Evolutionary conservation across 1,140 invertebrate genomes (phyloP).

Genomic region (Drosophila pallidifrons): DNA sequence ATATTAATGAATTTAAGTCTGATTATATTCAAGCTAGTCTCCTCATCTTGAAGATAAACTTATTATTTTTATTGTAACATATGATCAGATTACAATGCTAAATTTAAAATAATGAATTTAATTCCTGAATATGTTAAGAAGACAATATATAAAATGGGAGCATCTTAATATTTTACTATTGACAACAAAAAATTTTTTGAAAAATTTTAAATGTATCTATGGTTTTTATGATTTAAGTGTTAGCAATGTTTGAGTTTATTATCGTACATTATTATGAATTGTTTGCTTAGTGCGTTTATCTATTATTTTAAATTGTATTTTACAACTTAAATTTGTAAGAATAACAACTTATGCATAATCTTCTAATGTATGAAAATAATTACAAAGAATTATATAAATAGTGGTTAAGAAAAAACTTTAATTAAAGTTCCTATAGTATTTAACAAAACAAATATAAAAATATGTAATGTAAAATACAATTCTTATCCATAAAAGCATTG

Average conservation of each 20-base stretch:
- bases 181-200: neutral
- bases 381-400: slow-evolving; percentile 18
- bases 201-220: neutral
- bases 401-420: slow-evolving; percentile 52
- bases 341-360: neutral
- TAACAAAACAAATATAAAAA: slow-evolving; percentile 31
- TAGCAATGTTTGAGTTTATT: neutral
- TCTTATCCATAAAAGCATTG: neutral
- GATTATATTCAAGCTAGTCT: no score
- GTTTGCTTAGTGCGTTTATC: neutral
- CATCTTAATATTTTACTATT: slow-evolving; percentile 8
- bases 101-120: neutral
- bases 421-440: slow-evolving; percentile 74
- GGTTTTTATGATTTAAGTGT: slow-evolving; percentile 8
- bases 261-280: neutral
- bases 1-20: no score
- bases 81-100: neutral
- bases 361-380: slow-evolving; percentile 1
- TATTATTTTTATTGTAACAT: no score
- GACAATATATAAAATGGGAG: neutral
- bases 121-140: neutral
- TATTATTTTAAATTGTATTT: slow-evolving; percentile 9
- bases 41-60: no score
- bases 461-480: slow-evolving; percentile 12
- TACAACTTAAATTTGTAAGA: neutral